These are phyloP conservation scores for Stenodera caucasica DNA, from an alignment of 2,888 invertebrate genomes.

Conservation along the genomic window DNA sequence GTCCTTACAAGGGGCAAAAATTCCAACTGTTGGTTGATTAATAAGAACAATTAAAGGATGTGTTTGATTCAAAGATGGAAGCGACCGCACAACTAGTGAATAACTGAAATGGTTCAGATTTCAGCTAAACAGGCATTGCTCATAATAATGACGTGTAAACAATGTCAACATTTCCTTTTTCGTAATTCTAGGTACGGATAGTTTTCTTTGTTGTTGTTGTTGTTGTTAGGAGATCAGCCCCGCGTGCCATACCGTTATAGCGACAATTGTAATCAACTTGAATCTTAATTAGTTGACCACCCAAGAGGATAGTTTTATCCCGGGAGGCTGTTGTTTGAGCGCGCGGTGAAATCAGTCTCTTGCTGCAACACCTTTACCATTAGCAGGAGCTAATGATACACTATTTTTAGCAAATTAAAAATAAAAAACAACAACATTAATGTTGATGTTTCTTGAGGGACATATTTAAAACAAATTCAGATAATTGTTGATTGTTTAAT, in stretches of 20 bases:
- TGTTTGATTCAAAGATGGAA: slow-evolving; percentile 48
- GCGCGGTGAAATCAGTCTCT: slow-evolving; percentile 52
- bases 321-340: slow-evolving; percentile 39
- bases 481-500: neutral
- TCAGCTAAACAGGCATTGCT: slow-evolving; percentile 50
- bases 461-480: neutral
- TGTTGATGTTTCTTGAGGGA: neutral
- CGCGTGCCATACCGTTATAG: slow-evolving; percentile 57
- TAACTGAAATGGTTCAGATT: slow-evolving; percentile 57
- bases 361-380: slow-evolving; percentile 53
- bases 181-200: slow-evolving; percentile 54
- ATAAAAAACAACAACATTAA: neutral
- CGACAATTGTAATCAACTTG: slow-evolving; percentile 58
- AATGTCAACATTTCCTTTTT: slow-evolving; percentile 54
- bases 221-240: slow-evolving; percentile 43
- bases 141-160: slow-evolving; percentile 54
- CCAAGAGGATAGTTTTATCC: slow-evolving; percentile 55
- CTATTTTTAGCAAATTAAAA: slow-evolving; percentile 50
- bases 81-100: slow-evolving; percentile 53
- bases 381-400: slow-evolving; percentile 56
- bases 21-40: slow-evolving; percentile 44
- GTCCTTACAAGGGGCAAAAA: slow-evolving; percentile 45
- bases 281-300: slow-evolving; percentile 59
- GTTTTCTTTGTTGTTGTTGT: slow-evolving; percentile 53
- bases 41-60: slow-evolving; percentile 48